phyloP scores from a whole-genome alignment of 2,797 vertebrate species.

The Pseudotriccus pelzelni region DNA sequence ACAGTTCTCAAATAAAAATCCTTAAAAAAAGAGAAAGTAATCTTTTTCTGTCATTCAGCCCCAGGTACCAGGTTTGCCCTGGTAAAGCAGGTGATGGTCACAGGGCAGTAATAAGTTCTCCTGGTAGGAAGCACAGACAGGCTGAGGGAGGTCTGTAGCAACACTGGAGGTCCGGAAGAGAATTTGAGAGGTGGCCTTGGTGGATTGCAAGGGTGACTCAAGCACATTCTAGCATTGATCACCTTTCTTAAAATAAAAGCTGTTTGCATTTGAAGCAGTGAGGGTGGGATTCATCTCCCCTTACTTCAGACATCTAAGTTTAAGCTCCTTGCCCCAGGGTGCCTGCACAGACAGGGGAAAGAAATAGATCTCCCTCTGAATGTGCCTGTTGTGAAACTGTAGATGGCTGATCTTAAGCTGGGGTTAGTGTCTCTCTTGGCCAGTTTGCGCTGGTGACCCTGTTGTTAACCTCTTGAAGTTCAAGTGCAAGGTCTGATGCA shows the following conservation, averaged over 20 bases:
- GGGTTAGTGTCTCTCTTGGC: neutral
- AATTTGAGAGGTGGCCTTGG: neutral
- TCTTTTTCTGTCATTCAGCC: neutral
- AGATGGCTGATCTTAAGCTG: neutral
- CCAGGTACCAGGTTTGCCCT: neutral
- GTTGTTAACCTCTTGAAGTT: neutral
- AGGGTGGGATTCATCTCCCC: conserved; percentile 39
- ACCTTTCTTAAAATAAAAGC: conserved; percentile 63
- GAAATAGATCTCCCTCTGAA: conserved; percentile 2
- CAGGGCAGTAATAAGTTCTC: rapidly evolving
- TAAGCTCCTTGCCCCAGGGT: conserved; percentile 45
- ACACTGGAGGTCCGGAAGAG: rapidly evolving
- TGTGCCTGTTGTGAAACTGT: neutral
- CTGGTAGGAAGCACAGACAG: neutral
- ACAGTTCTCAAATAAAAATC: neutral
- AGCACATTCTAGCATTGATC: conserved; percentile 27
- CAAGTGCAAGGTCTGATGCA: neutral
- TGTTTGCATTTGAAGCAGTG: neutral
- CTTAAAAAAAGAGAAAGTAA: neutral
- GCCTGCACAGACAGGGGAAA: neutral
- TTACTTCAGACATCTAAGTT: conserved; percentile 48
- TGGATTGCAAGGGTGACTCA: neutral
- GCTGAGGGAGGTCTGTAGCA: neutral
- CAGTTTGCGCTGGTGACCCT: neutral
- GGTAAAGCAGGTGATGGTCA: neutral